A percentile compares a stretch with the other conserved stretches of the same genome.
phyloP scores from a whole-genome alignment of 2,888 invertebrate species.

The Monopis laevigella region DNA sequence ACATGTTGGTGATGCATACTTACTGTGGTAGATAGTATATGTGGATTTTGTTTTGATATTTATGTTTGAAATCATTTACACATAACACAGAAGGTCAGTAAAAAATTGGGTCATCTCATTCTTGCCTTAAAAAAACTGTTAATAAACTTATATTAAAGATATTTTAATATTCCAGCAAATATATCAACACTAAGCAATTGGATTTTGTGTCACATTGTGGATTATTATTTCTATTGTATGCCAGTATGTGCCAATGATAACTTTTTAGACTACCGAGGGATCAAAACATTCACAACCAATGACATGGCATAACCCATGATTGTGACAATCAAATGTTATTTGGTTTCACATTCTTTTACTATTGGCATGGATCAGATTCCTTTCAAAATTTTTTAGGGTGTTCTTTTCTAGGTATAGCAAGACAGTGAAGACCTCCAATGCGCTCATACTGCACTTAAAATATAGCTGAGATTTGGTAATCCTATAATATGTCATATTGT shows the following conservation, averaged over 20 bases:
- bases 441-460: slow-evolving; percentile 30
- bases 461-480: slow-evolving; percentile 53
- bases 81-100: slow-evolving; percentile 58
- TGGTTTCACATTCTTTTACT: slow-evolving; percentile 26
- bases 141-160: slow-evolving; percentile 60
- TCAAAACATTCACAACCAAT: too few relatives aligned
- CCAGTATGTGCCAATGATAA: too few relatives aligned
- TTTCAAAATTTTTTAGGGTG: slow-evolving; percentile 59
- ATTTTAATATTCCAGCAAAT: slow-evolving; percentile 67
- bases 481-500: slow-evolving; percentile 49
- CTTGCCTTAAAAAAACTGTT: slow-evolving; percentile 44
- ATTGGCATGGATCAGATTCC: slow-evolving; percentile 31
- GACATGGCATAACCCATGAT: too few relatives aligned
- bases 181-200: slow-evolving; percentile 52
- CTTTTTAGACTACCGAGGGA: too few relatives aligned
- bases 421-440: slow-evolving; percentile 44
- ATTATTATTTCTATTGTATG: slow-evolving; percentile 46
- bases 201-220: slow-evolving; percentile 57
- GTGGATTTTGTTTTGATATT: slow-evolving; percentile 8
- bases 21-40: slow-evolving; percentile 1
- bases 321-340: too few relatives aligned
- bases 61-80: slow-evolving; percentile 32
- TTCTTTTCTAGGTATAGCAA: slow-evolving; percentile 64
- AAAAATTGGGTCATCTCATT: slow-evolving; percentile 46
- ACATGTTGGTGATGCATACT: not conserved